These are phyloP conservation scores for Chiridota heheva DNA, from an alignment of 35 echinoderm and acorn worm species.

Conservation along the genomic window DNA sequence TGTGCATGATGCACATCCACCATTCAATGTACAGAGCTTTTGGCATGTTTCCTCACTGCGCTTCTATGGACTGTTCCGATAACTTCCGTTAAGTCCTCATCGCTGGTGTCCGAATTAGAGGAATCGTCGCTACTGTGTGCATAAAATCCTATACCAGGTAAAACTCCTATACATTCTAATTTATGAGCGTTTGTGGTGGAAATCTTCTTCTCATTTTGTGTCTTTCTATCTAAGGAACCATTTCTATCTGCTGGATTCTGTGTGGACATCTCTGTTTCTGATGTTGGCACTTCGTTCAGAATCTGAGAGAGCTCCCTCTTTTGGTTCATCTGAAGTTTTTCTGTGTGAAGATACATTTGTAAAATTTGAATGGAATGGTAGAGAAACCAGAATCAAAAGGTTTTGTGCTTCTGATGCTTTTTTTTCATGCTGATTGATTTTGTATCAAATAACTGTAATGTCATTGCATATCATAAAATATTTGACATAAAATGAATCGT, in stretches of 20 bases:
- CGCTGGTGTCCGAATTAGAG: slow-evolving; percentile 72
- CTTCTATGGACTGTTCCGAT: slow-evolving; percentile 52
- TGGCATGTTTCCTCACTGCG: too few relatives aligned
- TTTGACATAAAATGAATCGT: too few relatives aligned
- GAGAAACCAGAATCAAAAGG: too few relatives aligned
- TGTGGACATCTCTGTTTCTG: neutral
- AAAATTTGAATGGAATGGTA: too few relatives aligned
- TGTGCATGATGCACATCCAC: too few relatives aligned
- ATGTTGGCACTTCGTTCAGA: neutral
- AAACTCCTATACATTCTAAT: slow-evolving; percentile 45
- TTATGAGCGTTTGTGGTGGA: neutral
- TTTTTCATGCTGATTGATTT: too few relatives aligned
- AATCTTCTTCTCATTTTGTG: neutral
- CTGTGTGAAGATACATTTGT: too few relatives aligned
- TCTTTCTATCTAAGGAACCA: neutral
- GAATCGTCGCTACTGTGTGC: slow-evolving; percentile 81
- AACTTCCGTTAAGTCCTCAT: slow-evolving; percentile 59
- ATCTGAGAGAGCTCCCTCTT: slow-evolving; percentile 3
- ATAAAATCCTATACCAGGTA: slow-evolving; percentile 83
- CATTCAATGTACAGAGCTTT: too few relatives aligned
- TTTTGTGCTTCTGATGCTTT: too few relatives aligned
- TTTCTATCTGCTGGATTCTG: slow-evolving; percentile 10
- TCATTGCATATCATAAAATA: too few relatives aligned
- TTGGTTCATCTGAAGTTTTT: slow-evolving; percentile 28
- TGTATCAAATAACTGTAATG: too few relatives aligned